phyloP scores from a whole-genome alignment of 2,113 vertebrate species.

The Otolemur garnettii region DNA sequence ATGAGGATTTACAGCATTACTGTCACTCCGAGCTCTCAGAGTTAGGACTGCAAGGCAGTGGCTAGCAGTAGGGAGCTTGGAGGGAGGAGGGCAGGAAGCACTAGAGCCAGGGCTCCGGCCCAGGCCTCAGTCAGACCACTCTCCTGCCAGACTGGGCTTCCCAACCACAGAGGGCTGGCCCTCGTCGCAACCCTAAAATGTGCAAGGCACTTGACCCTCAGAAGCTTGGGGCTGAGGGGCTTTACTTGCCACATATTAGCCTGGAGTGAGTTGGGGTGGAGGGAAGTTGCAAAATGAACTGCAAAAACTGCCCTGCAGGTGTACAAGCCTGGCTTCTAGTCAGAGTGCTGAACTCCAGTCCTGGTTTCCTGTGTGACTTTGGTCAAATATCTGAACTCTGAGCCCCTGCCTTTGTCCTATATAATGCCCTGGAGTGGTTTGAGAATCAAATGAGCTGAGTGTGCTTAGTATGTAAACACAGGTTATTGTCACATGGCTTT shows the following conservation, averaged over 20 bases:
- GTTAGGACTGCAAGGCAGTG: background rate
- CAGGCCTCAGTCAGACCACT: background rate
- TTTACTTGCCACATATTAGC: background rate
- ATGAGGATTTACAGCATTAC: background rate
- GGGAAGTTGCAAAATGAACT: background rate
- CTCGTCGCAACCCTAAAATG: background rate
- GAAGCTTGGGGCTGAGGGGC: background rate
- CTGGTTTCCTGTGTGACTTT: background rate
- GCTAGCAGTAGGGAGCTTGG: background rate
- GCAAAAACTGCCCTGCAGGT: background rate
- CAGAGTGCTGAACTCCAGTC: background rate
- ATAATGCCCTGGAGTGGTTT: background rate
- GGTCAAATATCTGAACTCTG: background rate
- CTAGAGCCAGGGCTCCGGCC: background rate
- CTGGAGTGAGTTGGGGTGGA: background rate
- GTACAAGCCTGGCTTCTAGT: background rate
- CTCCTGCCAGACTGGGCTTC: background rate
- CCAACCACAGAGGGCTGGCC: background rate
- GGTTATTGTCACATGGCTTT: background rate
- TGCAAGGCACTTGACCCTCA: background rate
- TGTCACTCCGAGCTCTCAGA: background rate
- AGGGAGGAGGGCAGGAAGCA: too few relatives aligned
- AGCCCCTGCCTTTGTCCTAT: background rate
- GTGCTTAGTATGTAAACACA: background rate
- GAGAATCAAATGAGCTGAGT: background rate